phyloP scores from a whole-genome alignment of 2,888 invertebrate genomes.

The Sinohyriopsis cumingii region DNA sequence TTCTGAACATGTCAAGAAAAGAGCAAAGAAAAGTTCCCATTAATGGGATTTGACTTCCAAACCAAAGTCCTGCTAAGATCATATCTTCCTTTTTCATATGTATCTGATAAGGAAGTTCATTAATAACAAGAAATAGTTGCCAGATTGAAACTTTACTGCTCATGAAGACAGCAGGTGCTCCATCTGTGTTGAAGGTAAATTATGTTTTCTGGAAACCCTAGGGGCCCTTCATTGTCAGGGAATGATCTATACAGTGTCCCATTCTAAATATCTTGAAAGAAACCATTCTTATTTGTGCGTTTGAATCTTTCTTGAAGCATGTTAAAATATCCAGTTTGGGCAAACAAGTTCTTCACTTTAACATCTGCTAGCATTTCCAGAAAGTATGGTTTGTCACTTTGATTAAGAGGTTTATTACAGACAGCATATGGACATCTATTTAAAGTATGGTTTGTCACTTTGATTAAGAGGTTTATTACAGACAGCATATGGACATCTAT shows the following conservation, averaged over 20 bases:
- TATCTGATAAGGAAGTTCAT: no score
- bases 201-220: slow-evolving; percentile 19
- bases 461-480: no score
- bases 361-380: slow-evolving; percentile 17
- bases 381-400: slow-evolving; percentile 14
- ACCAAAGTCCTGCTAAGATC: no score
- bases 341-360: slow-evolving; percentile 10
- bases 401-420: no score
- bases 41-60: no score
- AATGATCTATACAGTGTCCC: slow-evolving; percentile 15
- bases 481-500: no score
- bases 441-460: no score
- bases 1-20: no score
- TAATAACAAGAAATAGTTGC: slow-evolving; percentile 26
- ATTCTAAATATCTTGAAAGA: slow-evolving; percentile 21
- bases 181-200: no score
- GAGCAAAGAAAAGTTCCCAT: no score
- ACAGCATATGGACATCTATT: no score
- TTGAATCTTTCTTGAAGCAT: slow-evolving; percentile 13
- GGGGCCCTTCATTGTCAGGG: slow-evolving; percentile 9
- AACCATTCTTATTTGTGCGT: background rate
- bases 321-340: slow-evolving; percentile 4
- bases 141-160: slow-evolving; percentile 25
- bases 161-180: slow-evolving; percentile 27
- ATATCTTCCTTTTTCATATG: no score